These are phyloP conservation scores for Hydra vulgaris DNA, from an alignment of 30 jellyfish, hydroid and myxozoan genomes.

Conservation along the genomic window DNA sequence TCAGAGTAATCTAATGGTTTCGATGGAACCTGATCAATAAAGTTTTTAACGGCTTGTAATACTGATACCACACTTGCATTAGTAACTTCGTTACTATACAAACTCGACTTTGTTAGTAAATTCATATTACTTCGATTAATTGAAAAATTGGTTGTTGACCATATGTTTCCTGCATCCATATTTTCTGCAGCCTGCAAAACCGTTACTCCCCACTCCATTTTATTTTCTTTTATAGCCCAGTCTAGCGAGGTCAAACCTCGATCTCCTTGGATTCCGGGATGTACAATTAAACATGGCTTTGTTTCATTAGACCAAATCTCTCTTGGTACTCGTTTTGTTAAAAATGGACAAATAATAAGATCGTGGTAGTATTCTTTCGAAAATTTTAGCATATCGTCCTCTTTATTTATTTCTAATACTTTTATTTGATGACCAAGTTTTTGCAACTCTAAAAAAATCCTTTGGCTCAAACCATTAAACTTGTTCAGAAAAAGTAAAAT, in stretches of 20 bases:
- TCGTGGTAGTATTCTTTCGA: neutral
- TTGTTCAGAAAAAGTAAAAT: neutral
- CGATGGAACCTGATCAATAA: neutral
- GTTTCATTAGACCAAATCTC: neutral
- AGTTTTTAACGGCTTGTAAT: slow-evolving; percentile 5
- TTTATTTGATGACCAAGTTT: slow-evolving; percentile 1
- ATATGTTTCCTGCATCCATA: slow-evolving; percentile 10
- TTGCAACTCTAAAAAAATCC: neutral
- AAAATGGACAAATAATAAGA: neutral
- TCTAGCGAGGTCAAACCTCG: slow-evolving; percentile 3
- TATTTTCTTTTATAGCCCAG: neutral
- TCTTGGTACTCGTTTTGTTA: slow-evolving; percentile 9
- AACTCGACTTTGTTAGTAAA: slow-evolving; percentile 5
- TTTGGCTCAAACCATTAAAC: neutral
- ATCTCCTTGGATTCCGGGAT: neutral
- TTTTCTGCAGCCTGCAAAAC: slow-evolving; percentile 19
- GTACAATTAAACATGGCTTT: neutral
- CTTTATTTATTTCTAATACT: neutral
- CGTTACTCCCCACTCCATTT: slow-evolving; percentile 14
- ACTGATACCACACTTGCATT: neutral
- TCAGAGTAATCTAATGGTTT: neutral
- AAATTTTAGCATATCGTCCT: neutral
- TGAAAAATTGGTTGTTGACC: neutral
- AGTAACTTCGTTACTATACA: slow-evolving; percentile 12
- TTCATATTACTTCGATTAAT: neutral